These are phyloP conservation scores for Myripristis murdjan DNA, from an alignment of 2,797 vertebrate species.

Conservation along the genomic window DNA sequence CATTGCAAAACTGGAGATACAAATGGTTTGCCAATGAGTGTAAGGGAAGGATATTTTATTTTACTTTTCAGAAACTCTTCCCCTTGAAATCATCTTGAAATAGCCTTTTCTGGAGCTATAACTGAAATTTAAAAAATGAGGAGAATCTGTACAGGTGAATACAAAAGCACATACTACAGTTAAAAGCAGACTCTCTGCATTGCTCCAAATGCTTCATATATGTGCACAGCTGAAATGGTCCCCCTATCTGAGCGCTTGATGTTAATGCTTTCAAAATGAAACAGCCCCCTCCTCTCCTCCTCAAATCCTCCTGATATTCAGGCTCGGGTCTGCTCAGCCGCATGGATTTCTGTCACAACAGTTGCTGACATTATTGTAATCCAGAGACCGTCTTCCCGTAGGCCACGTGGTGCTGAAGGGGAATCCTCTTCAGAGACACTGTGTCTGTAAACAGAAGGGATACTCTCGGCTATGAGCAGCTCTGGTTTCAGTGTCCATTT, in stretches of 20 bases:
- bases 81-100: background rate
- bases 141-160: background rate
- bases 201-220: background rate
- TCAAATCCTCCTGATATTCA: background rate
- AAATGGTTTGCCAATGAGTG: background rate
- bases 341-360: slow-evolving; percentile 1
- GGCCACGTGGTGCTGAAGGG: slow-evolving; percentile 21
- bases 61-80: background rate
- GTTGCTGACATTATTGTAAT: slow-evolving; percentile 31
- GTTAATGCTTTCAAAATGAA: background rate
- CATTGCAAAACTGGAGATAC: background rate
- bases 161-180: background rate
- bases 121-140: background rate
- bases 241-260: background rate
- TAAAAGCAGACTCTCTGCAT: background rate
- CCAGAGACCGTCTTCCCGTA: slow-evolving; percentile 25
- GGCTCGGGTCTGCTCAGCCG: background rate
- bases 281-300: background rate
- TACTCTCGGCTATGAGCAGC: background rate
- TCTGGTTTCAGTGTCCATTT: slow-evolving; percentile 34
- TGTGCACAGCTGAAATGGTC: background rate
- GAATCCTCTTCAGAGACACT: slow-evolving; percentile 3
- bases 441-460: slow-evolving; percentile 2
- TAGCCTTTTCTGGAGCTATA: too few species aligned
- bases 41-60: background rate